Percentiles rank a stretch among this genome's conserved stretches.
Evolutionary conservation across 2,113 vertebrate species (phyloP).

Genomic region (Australoheros scitulus): DNA sequence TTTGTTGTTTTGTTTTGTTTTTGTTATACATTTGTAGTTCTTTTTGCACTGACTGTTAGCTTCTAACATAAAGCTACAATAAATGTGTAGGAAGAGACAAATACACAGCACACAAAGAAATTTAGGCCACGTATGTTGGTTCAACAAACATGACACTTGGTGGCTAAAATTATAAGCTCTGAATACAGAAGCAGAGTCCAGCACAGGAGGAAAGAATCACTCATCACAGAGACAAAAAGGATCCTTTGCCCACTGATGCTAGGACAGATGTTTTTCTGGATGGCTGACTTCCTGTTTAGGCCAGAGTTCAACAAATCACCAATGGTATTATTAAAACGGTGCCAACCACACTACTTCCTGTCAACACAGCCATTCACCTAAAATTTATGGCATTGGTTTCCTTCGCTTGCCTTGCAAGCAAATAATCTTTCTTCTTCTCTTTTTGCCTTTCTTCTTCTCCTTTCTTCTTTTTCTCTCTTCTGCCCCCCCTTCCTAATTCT

Average conservation of each 20-base stretch:
- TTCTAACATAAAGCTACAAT: neutral
- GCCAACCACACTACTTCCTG: slow-evolving; percentile 67
- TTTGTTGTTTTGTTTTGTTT: too few relatives aligned
- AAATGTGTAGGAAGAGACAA: neutral
- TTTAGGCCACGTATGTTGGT: slow-evolving; percentile 9
- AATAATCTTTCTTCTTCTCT: slow-evolving; percentile 29
- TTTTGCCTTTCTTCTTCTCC: neutral
- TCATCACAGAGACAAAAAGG: slow-evolving; percentile 71
- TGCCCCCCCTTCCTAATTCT: slow-evolving; percentile 42
- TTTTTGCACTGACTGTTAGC: neutral
- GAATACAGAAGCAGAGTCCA: slow-evolving; percentile 28
- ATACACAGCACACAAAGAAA: slow-evolving; percentile 5
- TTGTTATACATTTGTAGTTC: neutral
- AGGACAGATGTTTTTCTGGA: slow-evolving; percentile 52
- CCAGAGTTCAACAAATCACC: slow-evolving; percentile 56
- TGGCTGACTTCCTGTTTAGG: slow-evolving; percentile 68
- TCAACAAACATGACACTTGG: slow-evolving; percentile 25
- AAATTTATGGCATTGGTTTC: slow-evolving; percentile 67
- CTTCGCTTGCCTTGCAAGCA: slow-evolving; percentile 34
- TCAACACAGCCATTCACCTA: slow-evolving; percentile 68
- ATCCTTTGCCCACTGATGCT: slow-evolving; percentile 57
- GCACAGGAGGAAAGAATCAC: slow-evolving; percentile 70
- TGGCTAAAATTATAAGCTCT: slow-evolving; percentile 52
- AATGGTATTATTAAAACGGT: slow-evolving; percentile 53
- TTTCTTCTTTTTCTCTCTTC: slow-evolving; percentile 18